Percentiles rank a stretch among this genome's conserved stretches.
phyloP scores from a whole-genome alignment of 1,140 invertebrate species.

The Pygmarrhopalites habei region DNA sequence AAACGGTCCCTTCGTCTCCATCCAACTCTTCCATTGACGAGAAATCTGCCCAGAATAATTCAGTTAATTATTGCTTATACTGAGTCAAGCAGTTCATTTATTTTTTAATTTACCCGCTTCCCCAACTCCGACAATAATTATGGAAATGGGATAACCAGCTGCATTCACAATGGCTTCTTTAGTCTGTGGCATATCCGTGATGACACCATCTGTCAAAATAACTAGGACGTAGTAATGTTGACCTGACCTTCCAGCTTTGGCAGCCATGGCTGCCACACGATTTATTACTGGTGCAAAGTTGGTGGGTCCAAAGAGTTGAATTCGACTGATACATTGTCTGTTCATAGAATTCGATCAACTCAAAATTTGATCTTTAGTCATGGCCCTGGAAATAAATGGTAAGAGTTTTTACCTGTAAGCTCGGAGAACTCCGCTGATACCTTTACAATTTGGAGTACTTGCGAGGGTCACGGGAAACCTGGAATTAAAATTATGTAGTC shows the following conservation, averaged over 20 bases:
- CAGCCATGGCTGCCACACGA: slow-evolving; percentile 49
- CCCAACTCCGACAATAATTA: slow-evolving; percentile 55
- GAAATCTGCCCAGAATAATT: too few species aligned
- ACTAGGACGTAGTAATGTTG: slow-evolving; percentile 56
- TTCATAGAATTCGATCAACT: background rate
- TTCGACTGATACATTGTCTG: slow-evolving; percentile 44
- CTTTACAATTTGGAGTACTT: slow-evolving; percentile 52
- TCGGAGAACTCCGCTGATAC: slow-evolving; percentile 41
- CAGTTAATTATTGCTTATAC: too few species aligned
- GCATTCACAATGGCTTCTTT: slow-evolving; percentile 50
- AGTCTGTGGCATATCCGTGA: slow-evolving; percentile 57
- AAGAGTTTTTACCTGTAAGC: slow-evolving; percentile 23
- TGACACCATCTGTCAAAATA: slow-evolving; percentile 59
- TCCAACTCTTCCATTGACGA: slow-evolving; percentile 53
- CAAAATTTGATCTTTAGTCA: background rate
- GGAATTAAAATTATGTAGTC: too few species aligned
- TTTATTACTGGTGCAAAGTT: slow-evolving; percentile 58
- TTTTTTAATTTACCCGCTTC: too few species aligned
- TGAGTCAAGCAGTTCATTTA: too few species aligned
- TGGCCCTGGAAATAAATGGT: background rate
- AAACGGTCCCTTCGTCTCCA: slow-evolving; percentile 50
- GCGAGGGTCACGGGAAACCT: slow-evolving; percentile 55
- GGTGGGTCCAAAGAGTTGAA: slow-evolving; percentile 58
- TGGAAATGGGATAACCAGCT: slow-evolving; percentile 46
- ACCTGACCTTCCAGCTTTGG: slow-evolving; percentile 45